Conservation (phyloP, 1,140 invertebrate genomes). For the Drosophila willistoni region DNA sequence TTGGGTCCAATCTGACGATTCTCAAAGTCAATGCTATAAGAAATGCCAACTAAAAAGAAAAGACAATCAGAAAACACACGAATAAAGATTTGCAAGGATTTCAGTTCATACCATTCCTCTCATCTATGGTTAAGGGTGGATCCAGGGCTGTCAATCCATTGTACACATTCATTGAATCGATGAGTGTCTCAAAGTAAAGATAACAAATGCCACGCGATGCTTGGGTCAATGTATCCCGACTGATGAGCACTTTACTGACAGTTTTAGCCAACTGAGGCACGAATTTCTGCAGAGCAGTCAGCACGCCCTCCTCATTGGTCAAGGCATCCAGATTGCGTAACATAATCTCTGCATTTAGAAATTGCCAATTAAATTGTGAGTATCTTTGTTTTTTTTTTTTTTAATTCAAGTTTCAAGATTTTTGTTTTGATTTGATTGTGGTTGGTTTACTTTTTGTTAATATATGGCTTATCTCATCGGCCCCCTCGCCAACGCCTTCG, state of each 20-base stretch:
- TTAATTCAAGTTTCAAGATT: background rate
- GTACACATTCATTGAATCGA: conserved; percentile 92
- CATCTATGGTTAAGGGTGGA: conserved; percentile 86
- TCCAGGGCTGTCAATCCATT: conserved; percentile 87
- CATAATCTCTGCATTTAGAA: conserved; percentile 87
- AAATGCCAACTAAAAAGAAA: conserved; percentile 54
- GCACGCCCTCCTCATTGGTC: conserved; percentile 93
- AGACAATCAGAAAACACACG: background rate
- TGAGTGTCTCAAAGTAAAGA: conserved; percentile 91
- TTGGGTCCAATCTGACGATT: conserved; percentile 48
- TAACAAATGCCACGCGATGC: conserved; percentile 93
- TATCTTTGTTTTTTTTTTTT: background rate
- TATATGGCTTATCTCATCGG: conserved; percentile 93
- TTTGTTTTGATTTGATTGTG: conserved; percentile 29
- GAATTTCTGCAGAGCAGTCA: conserved; percentile 88
- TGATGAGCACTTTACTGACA: conserved; percentile 89
- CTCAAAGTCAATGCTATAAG: conserved; percentile 70
- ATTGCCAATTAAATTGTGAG: conserved; percentile 33
- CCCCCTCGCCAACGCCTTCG: conserved; percentile 89
- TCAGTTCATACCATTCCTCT: conserved; percentile 84
- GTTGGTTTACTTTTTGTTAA: conserved; percentile 91
- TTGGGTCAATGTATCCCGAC: conserved; percentile 91
- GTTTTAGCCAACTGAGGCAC: conserved; percentile 87
- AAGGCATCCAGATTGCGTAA: conserved; percentile 93
- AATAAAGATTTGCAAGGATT: background rate